These are phyloP conservation scores for Drosophila subpulchrella DNA, from an alignment of 1,140 invertebrate species.

Conservation along the genomic window DNA sequence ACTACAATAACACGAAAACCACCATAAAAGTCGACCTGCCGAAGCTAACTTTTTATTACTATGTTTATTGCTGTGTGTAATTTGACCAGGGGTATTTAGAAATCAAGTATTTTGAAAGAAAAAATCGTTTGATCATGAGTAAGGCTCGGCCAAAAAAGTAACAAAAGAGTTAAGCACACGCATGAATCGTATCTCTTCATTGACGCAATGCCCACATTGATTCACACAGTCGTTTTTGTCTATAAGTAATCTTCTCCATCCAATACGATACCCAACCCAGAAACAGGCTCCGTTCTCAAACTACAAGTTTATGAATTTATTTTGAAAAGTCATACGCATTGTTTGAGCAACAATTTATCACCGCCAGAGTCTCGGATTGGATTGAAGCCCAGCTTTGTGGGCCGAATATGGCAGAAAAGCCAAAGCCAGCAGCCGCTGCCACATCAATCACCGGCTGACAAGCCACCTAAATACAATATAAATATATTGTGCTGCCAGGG, in stretches of 20 bases:
- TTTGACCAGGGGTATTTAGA: no score
- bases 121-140: constrained; percentile 9
- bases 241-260: constrained; percentile 14
- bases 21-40: no score
- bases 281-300: constrained; percentile 39
- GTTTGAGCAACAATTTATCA: constrained; percentile 49
- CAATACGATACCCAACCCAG: constrained; percentile 17
- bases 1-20: no score
- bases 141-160: constrained; percentile 13
- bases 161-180: constrained; percentile 14
- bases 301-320: constrained; percentile 46
- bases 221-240: constrained; percentile 4
- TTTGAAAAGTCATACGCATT: constrained; percentile 54
- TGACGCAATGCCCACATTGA: constrained; percentile 7
- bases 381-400: constrained; percentile 32
- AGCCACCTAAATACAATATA: constrained; percentile 78
- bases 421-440: constrained; percentile 46
- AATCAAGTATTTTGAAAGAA: background rate
- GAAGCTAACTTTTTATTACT: no score
- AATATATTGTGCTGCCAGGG: constrained; percentile 36
- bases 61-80: no score
- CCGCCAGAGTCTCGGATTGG: constrained; percentile 21
- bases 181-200: background rate
- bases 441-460: constrained; percentile 77
- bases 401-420: constrained; percentile 68